Percentiles rank a stretch among this genome's conserved stretches.
phyloP scores from a whole-genome alignment of 1,140 invertebrate species.

The Cotesia vestalis region DNA sequence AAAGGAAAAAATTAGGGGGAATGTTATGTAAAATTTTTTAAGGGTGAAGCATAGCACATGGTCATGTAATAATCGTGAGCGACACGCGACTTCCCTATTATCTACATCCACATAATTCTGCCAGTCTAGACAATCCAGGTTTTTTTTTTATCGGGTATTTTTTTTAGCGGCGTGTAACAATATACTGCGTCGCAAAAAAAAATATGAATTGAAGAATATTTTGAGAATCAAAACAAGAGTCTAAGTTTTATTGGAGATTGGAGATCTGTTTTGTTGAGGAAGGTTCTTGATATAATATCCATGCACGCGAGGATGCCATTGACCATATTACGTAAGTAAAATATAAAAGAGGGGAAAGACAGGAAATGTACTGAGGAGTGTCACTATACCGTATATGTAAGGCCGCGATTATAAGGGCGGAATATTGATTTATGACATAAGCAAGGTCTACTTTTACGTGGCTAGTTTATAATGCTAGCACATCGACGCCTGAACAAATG shows the following conservation, averaged over 20 bases:
- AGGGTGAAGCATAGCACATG: conserved; percentile 33
- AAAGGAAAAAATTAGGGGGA: conserved; percentile 14
- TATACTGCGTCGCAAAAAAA: background rate
- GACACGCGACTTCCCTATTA: conserved; percentile 37
- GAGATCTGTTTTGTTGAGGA: conserved; percentile 4
- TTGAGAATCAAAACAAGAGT: background rate
- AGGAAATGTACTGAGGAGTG: conserved; percentile 7
- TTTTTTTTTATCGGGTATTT: conserved; percentile 29
- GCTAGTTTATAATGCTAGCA: conserved; percentile 1
- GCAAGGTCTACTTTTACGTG: conserved; percentile 30
- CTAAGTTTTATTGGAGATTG: background rate
- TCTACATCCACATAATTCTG: conserved; percentile 19
- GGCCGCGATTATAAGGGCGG: conserved; percentile 7
- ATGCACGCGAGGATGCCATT: conserved; percentile 15
- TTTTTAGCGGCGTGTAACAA: background rate
- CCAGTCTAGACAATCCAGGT: conserved; percentile 37
- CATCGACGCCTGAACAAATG: conserved; percentile 11
- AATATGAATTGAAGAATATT: background rate
- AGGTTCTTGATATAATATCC: background rate
- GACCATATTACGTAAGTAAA: conserved; percentile 25
- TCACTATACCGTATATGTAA: conserved; percentile 18
- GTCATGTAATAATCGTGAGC: conserved; percentile 39
- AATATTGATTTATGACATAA: conserved; percentile 51
- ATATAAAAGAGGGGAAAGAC: conserved; percentile 2
- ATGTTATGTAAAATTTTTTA: conserved; percentile 31